phyloP scores from a whole-genome alignment of 2,113 vertebrate species.

The Clinocottus analis region DNA sequence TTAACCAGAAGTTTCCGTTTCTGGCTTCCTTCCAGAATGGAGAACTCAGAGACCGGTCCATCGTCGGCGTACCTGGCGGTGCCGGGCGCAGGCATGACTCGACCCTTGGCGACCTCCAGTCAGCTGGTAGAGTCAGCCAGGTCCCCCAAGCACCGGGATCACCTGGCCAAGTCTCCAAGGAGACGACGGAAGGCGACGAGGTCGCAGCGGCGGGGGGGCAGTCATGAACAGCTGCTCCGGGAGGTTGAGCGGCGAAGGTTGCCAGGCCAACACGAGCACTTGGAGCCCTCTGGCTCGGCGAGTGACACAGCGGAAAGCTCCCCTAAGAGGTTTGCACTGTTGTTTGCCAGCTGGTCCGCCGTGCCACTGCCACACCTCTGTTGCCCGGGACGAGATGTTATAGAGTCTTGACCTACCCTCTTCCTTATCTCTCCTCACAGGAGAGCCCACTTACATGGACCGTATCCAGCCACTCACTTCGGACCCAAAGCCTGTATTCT shows the following conservation, averaged over 20 bases:
- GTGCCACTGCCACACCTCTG: constrained; percentile 48
- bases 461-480: constrained; percentile 86
- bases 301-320: constrained; percentile 78
- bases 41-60: constrained; percentile 59
- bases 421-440: constrained; percentile 63
- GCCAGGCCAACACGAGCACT: constrained; percentile 80
- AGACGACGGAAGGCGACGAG: constrained; percentile 79
- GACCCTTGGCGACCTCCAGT: constrained; percentile 25
- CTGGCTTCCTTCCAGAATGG: constrained; percentile 63
- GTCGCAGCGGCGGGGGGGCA: constrained; percentile 67
- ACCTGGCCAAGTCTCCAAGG: constrained; percentile 75
- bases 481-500: constrained; percentile 89
- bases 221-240: constrained; percentile 75
- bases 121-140: constrained; percentile 56
- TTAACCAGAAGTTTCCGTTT: neutral
- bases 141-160: constrained; percentile 66
- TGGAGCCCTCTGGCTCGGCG: constrained; percentile 65
- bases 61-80: constrained; percentile 2
- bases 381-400: constrained; percentile 51
- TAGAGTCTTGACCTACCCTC: constrained; percentile 32
- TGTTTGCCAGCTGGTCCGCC: constrained; percentile 61
- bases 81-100: constrained; percentile 34
- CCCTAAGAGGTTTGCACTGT: constrained; percentile 79
- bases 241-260: constrained; percentile 72
- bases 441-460: constrained; percentile 86